These are phyloP conservation scores for Uropetala carovei DNA, from an alignment of 2,888 invertebrate genomes.

Conservation along the genomic window DNA sequence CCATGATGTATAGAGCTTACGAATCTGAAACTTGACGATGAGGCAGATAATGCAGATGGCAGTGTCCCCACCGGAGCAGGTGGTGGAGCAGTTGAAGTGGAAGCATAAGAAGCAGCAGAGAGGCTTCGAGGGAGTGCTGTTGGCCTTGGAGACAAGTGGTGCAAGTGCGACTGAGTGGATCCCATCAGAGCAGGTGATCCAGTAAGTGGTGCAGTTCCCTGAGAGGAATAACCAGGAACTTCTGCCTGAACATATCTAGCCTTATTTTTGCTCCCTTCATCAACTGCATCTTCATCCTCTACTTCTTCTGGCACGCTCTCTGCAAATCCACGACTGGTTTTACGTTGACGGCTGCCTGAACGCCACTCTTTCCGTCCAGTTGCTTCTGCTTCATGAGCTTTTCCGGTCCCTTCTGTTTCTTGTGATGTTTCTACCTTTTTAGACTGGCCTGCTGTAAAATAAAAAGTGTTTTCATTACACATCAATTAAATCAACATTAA, in stretches of 20 bases:
- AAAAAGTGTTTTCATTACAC: background rate
- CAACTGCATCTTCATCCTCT: slow-evolving; percentile 31
- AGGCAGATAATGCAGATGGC: slow-evolving; percentile 82
- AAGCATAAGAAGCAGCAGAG: slow-evolving; percentile 34
- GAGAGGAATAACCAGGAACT: background rate
- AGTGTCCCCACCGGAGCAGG: slow-evolving; percentile 69
- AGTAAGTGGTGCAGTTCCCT: background rate
- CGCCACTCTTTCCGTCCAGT: slow-evolving; percentile 32
- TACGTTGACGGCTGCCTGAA: slow-evolving; percentile 42
- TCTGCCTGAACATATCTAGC: background rate
- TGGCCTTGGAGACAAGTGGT: slow-evolving; percentile 42
- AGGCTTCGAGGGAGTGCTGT: slow-evolving; percentile 20
- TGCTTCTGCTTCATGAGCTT: slow-evolving; percentile 3
- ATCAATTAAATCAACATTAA: background rate
- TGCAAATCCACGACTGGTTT: slow-evolving; percentile 59
- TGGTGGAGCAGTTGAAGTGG: slow-evolving; percentile 52
- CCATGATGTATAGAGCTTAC: slow-evolving; percentile 92
- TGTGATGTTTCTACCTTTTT: background rate
- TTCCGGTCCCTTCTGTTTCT: background rate
- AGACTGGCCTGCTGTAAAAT: background rate
- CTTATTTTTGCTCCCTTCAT: background rate
- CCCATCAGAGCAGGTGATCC: slow-evolving; percentile 36
- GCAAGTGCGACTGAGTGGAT: slow-evolving; percentile 35
- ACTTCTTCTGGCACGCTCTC: slow-evolving; percentile 58
- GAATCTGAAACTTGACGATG: slow-evolving; percentile 89